Conservation (phyloP, 2,113 vertebrate genomes). For the Heptranchias perlo region DNA sequence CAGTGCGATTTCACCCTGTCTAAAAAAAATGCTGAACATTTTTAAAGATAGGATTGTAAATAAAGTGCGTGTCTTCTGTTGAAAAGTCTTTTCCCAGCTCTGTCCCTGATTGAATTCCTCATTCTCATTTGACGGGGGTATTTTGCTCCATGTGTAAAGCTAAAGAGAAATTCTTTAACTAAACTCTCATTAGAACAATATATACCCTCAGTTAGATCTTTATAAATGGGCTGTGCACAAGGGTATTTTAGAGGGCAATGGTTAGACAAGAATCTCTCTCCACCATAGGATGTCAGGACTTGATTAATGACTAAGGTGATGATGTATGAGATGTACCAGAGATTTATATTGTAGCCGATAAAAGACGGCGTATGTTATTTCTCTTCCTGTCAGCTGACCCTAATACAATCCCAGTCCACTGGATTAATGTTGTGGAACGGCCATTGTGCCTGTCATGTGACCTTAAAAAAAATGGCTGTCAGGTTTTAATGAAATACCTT, state of each 20-base stretch:
- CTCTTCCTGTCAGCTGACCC: not conserved
- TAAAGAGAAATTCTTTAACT: not conserved
- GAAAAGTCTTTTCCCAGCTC: not conserved
- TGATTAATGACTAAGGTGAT: constrained; percentile 5
- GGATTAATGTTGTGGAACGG: not conserved
- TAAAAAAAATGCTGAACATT: not conserved
- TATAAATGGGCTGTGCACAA: not conserved
- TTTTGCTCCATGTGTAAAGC: not conserved
- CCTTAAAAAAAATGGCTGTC: too few species aligned
- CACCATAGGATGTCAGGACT: not conserved
- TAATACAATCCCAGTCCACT: not conserved
- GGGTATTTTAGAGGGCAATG: not conserved
- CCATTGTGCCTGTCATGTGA: not conserved
- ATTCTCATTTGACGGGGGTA: not conserved
- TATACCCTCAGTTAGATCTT: not conserved
- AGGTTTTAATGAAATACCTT: not conserved
- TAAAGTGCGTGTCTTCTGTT: not conserved
- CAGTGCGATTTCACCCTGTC: not conserved
- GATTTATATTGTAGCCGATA: not conserved
- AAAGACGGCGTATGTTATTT: not conserved
- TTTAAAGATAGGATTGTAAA: not conserved
- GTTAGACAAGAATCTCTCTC: not conserved
- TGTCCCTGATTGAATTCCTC: not conserved
- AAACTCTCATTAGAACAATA: not conserved
- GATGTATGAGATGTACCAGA: not conserved